Conservation (phyloP, 2,797 vertebrate species). For the Synaphobranchus kaupii region DNA sequence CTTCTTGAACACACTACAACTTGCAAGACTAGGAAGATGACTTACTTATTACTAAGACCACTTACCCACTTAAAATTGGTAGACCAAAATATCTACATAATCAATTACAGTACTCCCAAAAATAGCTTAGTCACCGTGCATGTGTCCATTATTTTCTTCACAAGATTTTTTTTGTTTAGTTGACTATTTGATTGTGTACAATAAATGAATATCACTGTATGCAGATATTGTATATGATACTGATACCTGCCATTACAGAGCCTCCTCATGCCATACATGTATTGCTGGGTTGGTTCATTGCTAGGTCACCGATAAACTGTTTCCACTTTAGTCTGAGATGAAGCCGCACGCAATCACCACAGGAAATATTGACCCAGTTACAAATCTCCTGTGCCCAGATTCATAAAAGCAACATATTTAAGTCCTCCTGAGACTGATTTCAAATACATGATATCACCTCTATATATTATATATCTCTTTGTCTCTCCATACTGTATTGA, state of each 20-base stretch:
- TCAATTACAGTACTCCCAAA: background rate
- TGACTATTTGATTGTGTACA: background rate
- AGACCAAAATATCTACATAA: background rate
- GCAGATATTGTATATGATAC: background rate
- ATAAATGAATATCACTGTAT: background rate
- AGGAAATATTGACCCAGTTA: constrained; percentile 1
- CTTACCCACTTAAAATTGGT: background rate
- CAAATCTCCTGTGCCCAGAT: background rate
- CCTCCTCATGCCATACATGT: background rate
- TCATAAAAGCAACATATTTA: background rate
- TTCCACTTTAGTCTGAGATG: background rate
- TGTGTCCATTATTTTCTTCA: background rate
- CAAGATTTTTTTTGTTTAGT: background rate
- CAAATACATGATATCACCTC: background rate
- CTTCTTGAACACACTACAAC: background rate
- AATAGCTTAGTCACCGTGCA: background rate
- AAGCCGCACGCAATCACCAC: background rate
- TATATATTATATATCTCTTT: no score
- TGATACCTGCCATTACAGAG: background rate
- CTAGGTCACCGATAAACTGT: background rate
- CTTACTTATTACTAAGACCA: background rate
- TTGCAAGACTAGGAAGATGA: background rate
- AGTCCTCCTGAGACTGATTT: background rate
- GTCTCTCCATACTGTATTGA: background rate
- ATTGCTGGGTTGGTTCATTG: constrained; percentile 15